Percentiles rank a stretch among this genome's conserved stretches.
Evolutionary conservation across 2,113 vertebrate genomes (phyloP).

Genomic region (Abramis brama): DNA sequence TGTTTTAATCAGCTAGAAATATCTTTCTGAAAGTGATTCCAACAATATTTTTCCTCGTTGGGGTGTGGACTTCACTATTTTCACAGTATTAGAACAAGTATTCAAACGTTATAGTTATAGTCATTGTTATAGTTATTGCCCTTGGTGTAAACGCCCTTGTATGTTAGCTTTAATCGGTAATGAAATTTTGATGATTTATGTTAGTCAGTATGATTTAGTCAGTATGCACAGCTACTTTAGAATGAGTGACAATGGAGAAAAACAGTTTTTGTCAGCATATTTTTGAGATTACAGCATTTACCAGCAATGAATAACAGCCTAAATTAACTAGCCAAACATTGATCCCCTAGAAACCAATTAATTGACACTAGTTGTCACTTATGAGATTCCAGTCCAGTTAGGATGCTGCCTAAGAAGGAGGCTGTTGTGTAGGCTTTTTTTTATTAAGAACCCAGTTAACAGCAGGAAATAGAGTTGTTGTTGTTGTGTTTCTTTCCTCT

Average conservation of each 20-base stretch:
- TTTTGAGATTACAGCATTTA: slow-evolving; percentile 1
- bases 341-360: slow-evolving; percentile 19
- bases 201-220: background rate
- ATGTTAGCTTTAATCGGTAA: background rate
- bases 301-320: background rate
- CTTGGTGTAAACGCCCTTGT: background rate
- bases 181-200: background rate
- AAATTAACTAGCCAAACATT: background rate
- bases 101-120: background rate
- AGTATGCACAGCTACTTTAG: background rate
- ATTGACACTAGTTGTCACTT: background rate
- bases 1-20: background rate
- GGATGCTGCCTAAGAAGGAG: slow-evolving; percentile 1
- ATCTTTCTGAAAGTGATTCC: background rate
- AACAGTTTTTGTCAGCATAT: background rate
- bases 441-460: slow-evolving; percentile 11
- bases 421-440: background rate
- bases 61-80: background rate
- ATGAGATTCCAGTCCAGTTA: slow-evolving; percentile 13
- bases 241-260: background rate
- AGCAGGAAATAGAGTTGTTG: slow-evolving; percentile 12
- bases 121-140: background rate
- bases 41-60: background rate
- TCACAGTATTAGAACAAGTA: background rate
- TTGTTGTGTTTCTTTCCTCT: slow-evolving; percentile 20